Evolutionary conservation across 2,113 vertebrate species (phyloP).

Genomic region (Rhinichthys klamathensis): DNA sequence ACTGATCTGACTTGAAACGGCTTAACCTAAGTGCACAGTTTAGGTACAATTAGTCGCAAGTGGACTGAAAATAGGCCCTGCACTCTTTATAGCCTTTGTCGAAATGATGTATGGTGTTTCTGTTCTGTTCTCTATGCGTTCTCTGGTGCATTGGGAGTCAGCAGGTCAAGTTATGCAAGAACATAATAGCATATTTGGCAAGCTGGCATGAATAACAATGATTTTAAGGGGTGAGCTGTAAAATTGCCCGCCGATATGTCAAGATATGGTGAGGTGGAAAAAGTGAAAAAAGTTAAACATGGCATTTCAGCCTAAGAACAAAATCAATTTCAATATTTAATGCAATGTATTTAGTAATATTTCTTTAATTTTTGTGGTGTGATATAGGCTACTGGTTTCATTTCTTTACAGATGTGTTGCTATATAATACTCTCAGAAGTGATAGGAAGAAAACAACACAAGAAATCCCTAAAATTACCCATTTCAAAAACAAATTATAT

Average conservation of each 20-base stretch:
- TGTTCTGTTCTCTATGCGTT: constrained; percentile 60
- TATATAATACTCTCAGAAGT: neutral
- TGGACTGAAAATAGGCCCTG: constrained; percentile 63
- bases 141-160: constrained; percentile 59
- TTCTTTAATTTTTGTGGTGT: neutral
- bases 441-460: neutral
- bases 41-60: constrained; percentile 53
- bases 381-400: neutral
- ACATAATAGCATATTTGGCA: constrained; percentile 24
- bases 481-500: neutral
- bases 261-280: neutral
- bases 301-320: neutral
- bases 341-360: neutral
- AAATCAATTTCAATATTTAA: neutral
- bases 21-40: constrained; percentile 4
- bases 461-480: neutral
- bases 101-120: constrained; percentile 66
- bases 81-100: constrained; percentile 59
- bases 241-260: neutral
- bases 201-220: neutral
- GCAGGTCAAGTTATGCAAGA: constrained; percentile 56
- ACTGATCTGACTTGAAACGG: constrained; percentile 22
- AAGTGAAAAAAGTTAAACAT: neutral
- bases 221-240: neutral
- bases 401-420: neutral